Evolutionary conservation across 2,113 vertebrate species (phyloP), one percentile per base, ranked within the genome.

Genomic region (Amia ocellicauda): DNA sequence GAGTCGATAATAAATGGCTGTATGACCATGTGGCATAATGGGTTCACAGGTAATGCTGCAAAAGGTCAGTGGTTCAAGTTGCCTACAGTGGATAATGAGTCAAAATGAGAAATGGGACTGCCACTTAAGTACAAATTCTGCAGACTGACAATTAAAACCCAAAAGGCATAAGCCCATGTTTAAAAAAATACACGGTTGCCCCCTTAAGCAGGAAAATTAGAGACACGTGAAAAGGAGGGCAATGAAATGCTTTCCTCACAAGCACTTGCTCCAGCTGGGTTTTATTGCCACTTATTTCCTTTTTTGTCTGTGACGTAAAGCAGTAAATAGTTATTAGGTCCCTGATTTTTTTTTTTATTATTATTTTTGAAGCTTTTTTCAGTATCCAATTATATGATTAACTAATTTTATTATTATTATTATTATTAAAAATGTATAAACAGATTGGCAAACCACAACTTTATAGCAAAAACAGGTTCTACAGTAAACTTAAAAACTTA

Each of bases 51-150:
- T 24, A 52, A 29, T 63, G 49, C 45, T 60, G 40, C 59, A 23
- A 47, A 29, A 51, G 73, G 61, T 62, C 63, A 45, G 3, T 22
- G 28, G 55, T 62, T 71, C 62, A 64, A 51, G 53, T 20, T 47
- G 42, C 67, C 52, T 56, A 11, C 29, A 27, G 31, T 9, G 17
- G 49, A 52, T 69, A 69, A 72, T 75, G 51, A 64, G 62, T 67
- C 29, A 68, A 13, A 36, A 26, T 22, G 17, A 23, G 23, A 10
- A 24, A 22, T 3, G 26, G 14, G 47, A 26, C 11, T 43, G 59
- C 49, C 22, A 28, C 36, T 16, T 29, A 23, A 42, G 16, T 13
- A 9, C 56, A 14, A 42, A 28, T 55, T 45, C 41, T 14, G 7
- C 29, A 58, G 28, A 3, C n/a, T 41, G 8, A 67, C 13, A 51